Evolutionary conservation across 1,140 invertebrate species (phyloP).

Genomic region (Drosophila arizonae): DNA sequence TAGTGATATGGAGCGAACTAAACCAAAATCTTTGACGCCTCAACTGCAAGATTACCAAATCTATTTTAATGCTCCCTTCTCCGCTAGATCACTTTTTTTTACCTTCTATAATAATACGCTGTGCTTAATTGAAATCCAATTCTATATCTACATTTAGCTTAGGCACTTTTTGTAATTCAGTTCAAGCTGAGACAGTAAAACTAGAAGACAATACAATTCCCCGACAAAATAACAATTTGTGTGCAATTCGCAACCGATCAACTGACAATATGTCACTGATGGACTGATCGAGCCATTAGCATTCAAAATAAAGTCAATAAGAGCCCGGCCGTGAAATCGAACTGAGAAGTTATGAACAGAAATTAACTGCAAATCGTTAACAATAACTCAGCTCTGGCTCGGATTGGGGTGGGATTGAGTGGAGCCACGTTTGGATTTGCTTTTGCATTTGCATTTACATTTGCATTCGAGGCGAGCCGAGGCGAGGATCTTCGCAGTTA

Average conservation of each 20-base stretch:
- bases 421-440: conserved; percentile 52
- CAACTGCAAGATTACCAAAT: no score
- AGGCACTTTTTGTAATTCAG: no score
- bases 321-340: conserved; percentile 56
- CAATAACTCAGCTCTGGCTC: conserved; percentile 61
- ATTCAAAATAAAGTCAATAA: conserved; percentile 72
- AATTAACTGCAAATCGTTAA: conserved; percentile 79
- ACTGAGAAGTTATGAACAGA: conserved; percentile 52
- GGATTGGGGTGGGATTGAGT: not conserved
- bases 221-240: no score
- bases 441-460: conserved; percentile 46
- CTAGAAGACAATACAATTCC: no score
- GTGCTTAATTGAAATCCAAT: no score
- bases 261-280: conserved; percentile 31
- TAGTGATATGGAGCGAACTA: no score
- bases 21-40: no score
- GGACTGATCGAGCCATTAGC: conserved; percentile 66
- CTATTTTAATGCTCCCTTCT: no score
- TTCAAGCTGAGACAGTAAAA: no score
- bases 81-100: no score
- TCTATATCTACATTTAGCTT: no score
- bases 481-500: conserved; percentile 47
- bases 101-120: no score
- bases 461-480: conserved; percentile 61
- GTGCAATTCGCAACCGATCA: conserved; percentile 6